These are phyloP conservation scores for Chrysomela aeneicollis DNA, from an alignment of 2,888 invertebrate genomes.

Conservation along the genomic window DNA sequence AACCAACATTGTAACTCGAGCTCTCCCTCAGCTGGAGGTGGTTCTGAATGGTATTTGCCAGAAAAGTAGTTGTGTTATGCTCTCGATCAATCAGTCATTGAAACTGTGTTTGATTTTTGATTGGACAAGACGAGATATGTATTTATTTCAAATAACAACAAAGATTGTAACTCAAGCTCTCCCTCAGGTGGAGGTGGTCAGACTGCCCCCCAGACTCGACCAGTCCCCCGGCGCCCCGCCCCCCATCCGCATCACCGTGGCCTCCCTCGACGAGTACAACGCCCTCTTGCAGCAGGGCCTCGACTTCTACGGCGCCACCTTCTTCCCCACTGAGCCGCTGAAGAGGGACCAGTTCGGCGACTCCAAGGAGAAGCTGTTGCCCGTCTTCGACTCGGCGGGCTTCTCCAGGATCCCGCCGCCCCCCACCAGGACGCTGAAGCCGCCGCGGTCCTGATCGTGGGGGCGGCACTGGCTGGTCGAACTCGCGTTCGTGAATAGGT, in stretches of 20 bases:
- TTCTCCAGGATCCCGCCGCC: conserved; percentile 85
- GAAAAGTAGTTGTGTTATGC: too few species aligned
- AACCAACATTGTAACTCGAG: too few species aligned
- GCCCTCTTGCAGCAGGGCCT: conserved; percentile 82
- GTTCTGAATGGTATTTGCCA: too few species aligned
- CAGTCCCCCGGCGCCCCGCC: conserved; percentile 68
- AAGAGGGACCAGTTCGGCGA: conserved; percentile 66
- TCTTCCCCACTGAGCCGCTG: conserved; percentile 81
- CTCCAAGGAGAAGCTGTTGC: conserved; percentile 65
- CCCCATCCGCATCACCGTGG: conserved; percentile 77
- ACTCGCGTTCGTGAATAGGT: conserved; percentile 18
- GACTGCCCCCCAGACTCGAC: conserved; percentile 66
- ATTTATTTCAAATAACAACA: too few species aligned
- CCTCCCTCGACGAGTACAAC: conserved; percentile 79
- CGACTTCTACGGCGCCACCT: conserved; percentile 88
- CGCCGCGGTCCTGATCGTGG: conserved; percentile 46
- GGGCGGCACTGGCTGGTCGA: conserved; percentile 22
- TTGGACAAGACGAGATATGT: too few species aligned
- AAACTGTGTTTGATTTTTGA: too few species aligned
- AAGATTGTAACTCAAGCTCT: too few species aligned
- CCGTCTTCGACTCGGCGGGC: conserved; percentile 87
- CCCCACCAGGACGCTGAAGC: conserved; percentile 71
- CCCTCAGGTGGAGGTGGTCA: conserved; percentile 72
- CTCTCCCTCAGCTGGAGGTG: too few species aligned
- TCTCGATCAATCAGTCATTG: too few species aligned